Base-by-base conservation (phyloP, 2,888 invertebrate genomes). In the Microchrysa polita region DNA sequence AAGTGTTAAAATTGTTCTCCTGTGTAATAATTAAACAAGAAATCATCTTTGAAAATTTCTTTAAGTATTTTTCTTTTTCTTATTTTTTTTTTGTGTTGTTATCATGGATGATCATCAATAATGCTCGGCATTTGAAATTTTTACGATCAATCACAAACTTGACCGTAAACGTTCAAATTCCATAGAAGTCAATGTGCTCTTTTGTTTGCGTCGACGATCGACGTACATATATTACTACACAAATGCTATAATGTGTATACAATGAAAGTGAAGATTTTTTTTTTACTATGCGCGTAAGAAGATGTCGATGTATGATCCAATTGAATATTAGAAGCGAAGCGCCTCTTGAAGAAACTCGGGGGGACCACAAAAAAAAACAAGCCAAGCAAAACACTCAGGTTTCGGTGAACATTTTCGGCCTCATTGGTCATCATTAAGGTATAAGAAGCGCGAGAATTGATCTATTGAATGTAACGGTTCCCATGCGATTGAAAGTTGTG, bases 161-260 rank as follows among this genome's bases (percentile, higher is more conserved):
- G 44, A 27, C 53, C 14, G 27, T 16, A 53, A 67, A 23, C 48
- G 67, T 14, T 18, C 55, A 42, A n/a, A 69, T 69, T 69, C 69
- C 69, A 4, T 5, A 69, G 69, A 55, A 69, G 69, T 69, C 69
- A 69, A 69, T 69, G 69, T 18, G 55, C 69, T 57, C 57, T 69
- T 40, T 69, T 57, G 52, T 40, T 69, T 20, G 44, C 34, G n/a
- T n/a, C n/a, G n/a, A n/a, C n/a, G n/a, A n/a, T n/a, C n/a, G n/a
- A n/a, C n/a, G n/a, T n/a, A n/a, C n/a, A n/a, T n/a, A n/a, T n/a
- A n/a, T n/a, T n/a, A n/a, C n/a, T n/a, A n/a, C n/a, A n/a, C n/a
- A n/a, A 34, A 1, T 34, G 9, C 40, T 44, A 18, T n/a, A n/a
- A n/a, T n/a, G n/a, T n/a, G n/a, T n/a, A n/a, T n/a, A n/a, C n/a